A percentile compares a stretch with the other conserved stretches of the same genome.
phyloP scores from a whole-genome alignment of 2,797 vertebrate species.

The Aviceda leuphotes region DNA sequence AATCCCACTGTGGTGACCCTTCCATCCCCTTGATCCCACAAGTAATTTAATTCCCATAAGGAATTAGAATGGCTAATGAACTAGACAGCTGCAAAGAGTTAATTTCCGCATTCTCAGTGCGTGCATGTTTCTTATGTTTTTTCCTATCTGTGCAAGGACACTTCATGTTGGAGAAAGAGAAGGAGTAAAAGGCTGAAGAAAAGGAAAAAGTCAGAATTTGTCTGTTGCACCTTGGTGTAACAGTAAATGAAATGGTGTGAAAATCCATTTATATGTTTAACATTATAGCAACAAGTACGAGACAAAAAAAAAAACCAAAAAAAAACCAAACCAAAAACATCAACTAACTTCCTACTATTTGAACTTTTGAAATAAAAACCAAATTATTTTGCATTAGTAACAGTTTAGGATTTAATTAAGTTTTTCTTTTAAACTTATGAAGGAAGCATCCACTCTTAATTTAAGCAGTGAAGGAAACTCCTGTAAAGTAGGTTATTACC shows the following conservation, averaged over 20 bases:
- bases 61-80: conserved; percentile 31
- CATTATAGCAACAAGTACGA: neutral
- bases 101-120: neutral
- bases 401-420: neutral
- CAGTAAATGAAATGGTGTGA: neutral
- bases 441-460: neutral
- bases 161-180: neutral
- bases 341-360: neutral
- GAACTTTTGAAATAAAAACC: neutral
- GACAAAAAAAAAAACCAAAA: neutral
- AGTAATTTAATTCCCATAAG: conserved; percentile 14
- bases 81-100: neutral
- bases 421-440: neutral
- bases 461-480: neutral
- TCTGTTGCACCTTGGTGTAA: neutral
- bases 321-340: too few species aligned
- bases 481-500: neutral
- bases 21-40: neutral
- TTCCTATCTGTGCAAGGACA: neutral
- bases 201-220: neutral
- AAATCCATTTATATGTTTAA: neutral
- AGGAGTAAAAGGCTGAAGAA: neutral
- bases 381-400: neutral
- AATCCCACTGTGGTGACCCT: neutral
- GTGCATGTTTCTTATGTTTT: neutral